Conservation (phyloP, 2,113 vertebrate species). For the Aplodontia rufa region DNA sequence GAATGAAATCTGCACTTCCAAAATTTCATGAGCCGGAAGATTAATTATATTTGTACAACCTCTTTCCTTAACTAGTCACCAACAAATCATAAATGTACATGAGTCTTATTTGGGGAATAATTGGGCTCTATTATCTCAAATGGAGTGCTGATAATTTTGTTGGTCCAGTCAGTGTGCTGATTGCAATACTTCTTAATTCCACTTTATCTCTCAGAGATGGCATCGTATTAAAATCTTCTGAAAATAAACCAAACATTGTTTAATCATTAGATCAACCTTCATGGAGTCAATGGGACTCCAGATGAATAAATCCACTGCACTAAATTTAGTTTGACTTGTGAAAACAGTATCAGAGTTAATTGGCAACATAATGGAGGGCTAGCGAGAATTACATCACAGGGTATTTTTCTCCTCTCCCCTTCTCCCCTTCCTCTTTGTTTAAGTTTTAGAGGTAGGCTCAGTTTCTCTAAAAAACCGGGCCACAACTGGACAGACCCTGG, state of each 20-base stretch:
- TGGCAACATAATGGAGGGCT: constrained; percentile 55
- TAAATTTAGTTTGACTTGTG: constrained; percentile 64
- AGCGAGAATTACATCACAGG: not conserved
- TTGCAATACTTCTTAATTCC: constrained; percentile 57
- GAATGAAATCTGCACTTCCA: constrained; percentile 55
- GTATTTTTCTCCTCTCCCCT: not conserved
- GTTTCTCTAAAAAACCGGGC: not conserved
- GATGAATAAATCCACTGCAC: constrained; percentile 61
- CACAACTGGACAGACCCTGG: not conserved
- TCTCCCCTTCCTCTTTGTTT: constrained; percentile 23
- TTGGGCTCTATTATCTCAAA: constrained; percentile 75
- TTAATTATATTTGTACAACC: constrained; percentile 78
- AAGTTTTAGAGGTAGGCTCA: not conserved
- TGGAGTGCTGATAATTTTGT: constrained; percentile 62
- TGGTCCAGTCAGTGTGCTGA: constrained; percentile 47
- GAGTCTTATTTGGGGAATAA: constrained; percentile 69
- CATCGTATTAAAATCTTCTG: constrained; percentile 44
- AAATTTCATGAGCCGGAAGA: constrained; percentile 62
- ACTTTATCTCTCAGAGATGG: constrained; percentile 50
- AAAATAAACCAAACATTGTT: constrained; percentile 54
- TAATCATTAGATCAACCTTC: constrained; percentile 63
- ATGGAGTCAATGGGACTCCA: constrained; percentile 45
- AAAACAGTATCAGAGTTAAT: constrained; percentile 66
- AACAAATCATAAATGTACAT: constrained; percentile 57
- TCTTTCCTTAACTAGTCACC: constrained; percentile 41